Conservation (phyloP, 2,888 invertebrate species). For the Heliconius cydno region DNA sequence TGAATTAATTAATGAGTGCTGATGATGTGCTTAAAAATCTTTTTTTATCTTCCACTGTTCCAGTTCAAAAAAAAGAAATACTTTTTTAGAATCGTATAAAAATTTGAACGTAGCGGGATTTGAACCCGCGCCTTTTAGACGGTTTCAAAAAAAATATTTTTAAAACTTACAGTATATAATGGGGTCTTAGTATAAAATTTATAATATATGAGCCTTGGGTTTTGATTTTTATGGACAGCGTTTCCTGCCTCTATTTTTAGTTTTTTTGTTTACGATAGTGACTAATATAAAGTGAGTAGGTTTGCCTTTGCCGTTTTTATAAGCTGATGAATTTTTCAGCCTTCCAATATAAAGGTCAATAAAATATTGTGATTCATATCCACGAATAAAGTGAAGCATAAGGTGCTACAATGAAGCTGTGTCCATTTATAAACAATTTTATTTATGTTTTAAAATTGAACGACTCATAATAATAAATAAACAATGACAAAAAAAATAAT, state of each 20-base stretch:
- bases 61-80: neutral
- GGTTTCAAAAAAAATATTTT: too few relatives aligned
- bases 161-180: too few relatives aligned
- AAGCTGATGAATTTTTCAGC: conserved; percentile 27
- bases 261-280: neutral
- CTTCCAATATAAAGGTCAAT: conserved; percentile 35
- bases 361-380: conserved; percentile 37
- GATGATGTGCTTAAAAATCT: neutral
- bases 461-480: too few relatives aligned
- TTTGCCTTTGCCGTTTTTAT: conserved; percentile 20
- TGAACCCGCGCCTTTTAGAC: too few relatives aligned
- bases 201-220: neutral
- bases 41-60: neutral
- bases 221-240: neutral
- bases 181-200: neutral
- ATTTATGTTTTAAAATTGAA: neutral
- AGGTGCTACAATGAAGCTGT: conserved; percentile 11
- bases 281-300: neutral
- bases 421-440: conserved; percentile 7
- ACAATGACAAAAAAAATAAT: too few relatives aligned
- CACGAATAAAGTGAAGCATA: conserved; percentile 30
- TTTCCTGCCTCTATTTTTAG: conserved; percentile 9
- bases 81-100: too few relatives aligned
- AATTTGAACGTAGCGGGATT: too few relatives aligned
- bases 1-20: neutral